phyloP scores from a whole-genome alignment of 2,888 invertebrate species.

The Melanotus villosus region DNA sequence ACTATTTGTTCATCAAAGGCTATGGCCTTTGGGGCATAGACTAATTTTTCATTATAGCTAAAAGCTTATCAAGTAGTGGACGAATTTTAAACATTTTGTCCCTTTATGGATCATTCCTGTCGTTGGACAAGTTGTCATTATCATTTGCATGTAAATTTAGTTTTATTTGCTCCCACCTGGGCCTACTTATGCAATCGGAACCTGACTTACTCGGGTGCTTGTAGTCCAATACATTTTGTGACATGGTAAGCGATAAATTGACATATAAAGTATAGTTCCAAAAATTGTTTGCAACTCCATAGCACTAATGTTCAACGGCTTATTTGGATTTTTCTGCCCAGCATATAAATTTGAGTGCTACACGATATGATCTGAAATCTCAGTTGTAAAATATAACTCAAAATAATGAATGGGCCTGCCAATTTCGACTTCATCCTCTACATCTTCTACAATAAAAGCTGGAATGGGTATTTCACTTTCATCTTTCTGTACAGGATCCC shows the following conservation, averaged over 20 bases:
- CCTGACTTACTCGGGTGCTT: slow-evolving; percentile 9
- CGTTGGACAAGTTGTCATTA: slow-evolving; percentile 9
- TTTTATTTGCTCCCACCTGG: slow-evolving; percentile 27
- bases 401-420: slow-evolving; percentile 29
- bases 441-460: slow-evolving; percentile 7
- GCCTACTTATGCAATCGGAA: slow-evolving; percentile 21
- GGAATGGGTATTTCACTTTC: slow-evolving; percentile 5
- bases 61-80: slow-evolving; percentile 3
- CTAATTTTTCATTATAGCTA: not conserved
- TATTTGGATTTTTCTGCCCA: slow-evolving; percentile 26
- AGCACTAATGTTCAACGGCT: slow-evolving; percentile 17
- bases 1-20: slow-evolving; percentile 31
- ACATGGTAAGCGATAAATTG: slow-evolving; percentile 26
- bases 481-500: not conserved
- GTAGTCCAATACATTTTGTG: slow-evolving; percentile 16
- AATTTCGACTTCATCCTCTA: slow-evolving; percentile 8
- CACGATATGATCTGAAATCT: slow-evolving; percentile 14
- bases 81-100: slow-evolving; percentile 22
- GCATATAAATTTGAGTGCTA: slow-evolving; percentile 32
- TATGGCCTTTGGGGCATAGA: slow-evolving; percentile 24
- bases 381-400: slow-evolving; percentile 18
- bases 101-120: not conserved
- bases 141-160: slow-evolving; percentile 31
- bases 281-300: slow-evolving; percentile 26
- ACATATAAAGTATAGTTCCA: slow-evolving; percentile 33